Conservation (phyloP, 2,888 invertebrate species). For the Branchipolynoe longqiensis region DNA sequence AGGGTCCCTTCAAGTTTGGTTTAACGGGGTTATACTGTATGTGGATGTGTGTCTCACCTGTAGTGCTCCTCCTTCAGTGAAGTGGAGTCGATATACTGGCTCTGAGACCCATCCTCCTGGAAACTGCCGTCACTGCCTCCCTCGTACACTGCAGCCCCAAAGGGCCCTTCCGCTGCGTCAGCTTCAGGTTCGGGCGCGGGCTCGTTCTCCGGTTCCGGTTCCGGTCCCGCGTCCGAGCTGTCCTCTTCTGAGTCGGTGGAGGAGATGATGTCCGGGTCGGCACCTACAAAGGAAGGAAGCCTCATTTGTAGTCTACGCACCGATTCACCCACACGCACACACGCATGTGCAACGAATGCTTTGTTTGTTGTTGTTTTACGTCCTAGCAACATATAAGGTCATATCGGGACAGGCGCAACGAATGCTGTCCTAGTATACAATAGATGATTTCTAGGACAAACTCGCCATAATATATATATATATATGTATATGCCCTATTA, state of each 20-base stretch:
- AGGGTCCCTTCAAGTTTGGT: no score
- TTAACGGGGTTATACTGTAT: no score
- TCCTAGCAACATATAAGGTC: no score
- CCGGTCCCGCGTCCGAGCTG: conserved; percentile 44
- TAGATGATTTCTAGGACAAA: no score
- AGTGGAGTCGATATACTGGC: conserved; percentile 46
- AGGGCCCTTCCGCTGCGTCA: not conserved
- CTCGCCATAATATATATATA: no score
- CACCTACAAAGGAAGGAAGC: conserved; percentile 63
- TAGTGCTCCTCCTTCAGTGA: conserved; percentile 24
- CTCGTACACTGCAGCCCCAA: not conserved
- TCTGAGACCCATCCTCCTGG: not conserved
- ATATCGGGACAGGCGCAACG: no score
- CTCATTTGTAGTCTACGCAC: no score
- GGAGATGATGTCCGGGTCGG: conserved; percentile 67
- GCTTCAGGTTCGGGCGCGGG: not conserved
- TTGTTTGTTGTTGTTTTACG: no score
- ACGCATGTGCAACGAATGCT: no score
- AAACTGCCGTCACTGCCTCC: not conserved
- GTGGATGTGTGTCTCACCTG: not conserved
- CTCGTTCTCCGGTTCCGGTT: not conserved
- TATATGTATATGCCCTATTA: no score
- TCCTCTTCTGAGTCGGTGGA: conserved; percentile 70
- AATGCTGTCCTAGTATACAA: no score
- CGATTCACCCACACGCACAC: no score